A percentile compares a stretch with the other conserved stretches of the same genome.
Evolutionary conservation across 2,113 vertebrate species (phyloP).

Genomic region (Lasiurus borealis): DNA sequence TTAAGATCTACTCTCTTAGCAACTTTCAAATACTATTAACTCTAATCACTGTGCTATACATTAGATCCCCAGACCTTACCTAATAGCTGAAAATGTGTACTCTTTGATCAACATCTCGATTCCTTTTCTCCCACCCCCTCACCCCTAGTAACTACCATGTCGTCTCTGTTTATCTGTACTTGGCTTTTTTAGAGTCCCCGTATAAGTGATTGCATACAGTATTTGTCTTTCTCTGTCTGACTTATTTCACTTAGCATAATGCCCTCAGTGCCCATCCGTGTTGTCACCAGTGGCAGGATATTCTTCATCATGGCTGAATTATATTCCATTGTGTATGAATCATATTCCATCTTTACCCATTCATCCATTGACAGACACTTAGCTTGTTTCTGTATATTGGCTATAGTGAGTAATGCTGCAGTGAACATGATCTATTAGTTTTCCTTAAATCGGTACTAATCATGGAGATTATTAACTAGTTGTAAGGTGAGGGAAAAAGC

Average conservation of each 20-base stretch:
- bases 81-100: background rate
- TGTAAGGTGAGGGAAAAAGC: background rate
- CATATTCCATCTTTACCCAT: background rate
- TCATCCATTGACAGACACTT: background rate
- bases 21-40: constrained; percentile 2
- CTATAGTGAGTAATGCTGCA: background rate
- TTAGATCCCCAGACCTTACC: background rate
- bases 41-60: background rate
- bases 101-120: background rate
- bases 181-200: background rate
- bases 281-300: background rate
- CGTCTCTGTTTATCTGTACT: background rate
- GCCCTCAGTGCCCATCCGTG: background rate
- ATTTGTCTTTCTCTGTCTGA: background rate
- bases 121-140: background rate
- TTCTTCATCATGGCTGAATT: background rate
- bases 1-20: background rate
- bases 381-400: background rate
- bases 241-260: background rate
- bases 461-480: background rate
- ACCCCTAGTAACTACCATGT: background rate
- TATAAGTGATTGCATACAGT: background rate
- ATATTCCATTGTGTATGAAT: background rate
- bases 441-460: background rate
- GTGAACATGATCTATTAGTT: background rate